Conservation (phyloP, 2,888 invertebrate genomes). For the Heteromurus nitidus region DNA sequence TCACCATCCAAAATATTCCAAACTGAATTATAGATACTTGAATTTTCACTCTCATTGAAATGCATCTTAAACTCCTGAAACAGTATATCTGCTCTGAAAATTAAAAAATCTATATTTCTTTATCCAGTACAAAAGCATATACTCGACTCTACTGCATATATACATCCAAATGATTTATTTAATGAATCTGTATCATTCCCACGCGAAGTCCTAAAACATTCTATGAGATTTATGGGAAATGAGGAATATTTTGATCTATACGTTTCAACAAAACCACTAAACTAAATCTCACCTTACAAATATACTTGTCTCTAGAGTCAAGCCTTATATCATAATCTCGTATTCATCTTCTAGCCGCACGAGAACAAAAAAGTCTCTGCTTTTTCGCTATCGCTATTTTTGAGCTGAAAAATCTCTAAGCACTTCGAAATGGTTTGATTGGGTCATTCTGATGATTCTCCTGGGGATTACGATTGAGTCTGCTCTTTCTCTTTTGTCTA, state of each 20-base stretch:
- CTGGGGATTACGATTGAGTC: slow-evolving; percentile 34
- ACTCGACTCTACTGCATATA: too few species aligned
- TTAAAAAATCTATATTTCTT: slow-evolving; percentile 25
- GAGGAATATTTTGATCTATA: neutral
- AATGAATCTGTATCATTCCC: too few species aligned
- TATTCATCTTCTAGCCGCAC: neutral
- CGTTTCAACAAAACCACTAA: neutral
- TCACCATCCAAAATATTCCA: slow-evolving; percentile 72
- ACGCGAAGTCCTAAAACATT: too few species aligned
- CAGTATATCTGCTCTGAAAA: slow-evolving; percentile 37
- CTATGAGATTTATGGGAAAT: neutral
- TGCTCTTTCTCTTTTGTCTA: slow-evolving; percentile 34
- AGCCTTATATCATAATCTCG: neutral
- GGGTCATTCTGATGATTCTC: slow-evolving; percentile 25
- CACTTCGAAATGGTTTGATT: slow-evolving; percentile 16
- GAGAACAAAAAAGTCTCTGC: neutral
- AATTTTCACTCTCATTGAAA: neutral
- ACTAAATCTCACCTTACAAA: neutral
- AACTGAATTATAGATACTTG: too few species aligned
- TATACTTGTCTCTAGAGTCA: neutral
- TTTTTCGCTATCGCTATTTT: slow-evolving; percentile 1
- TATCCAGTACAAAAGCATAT: slow-evolving; percentile 6
- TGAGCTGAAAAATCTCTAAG: neutral
- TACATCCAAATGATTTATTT: too few species aligned
- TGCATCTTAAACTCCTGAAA: neutral